A percentile compares a stretch with the other conserved stretches of the same genome.
Conservation (phyloP, 2,113 vertebrate species). For the Phaetusa simplex region DNA sequence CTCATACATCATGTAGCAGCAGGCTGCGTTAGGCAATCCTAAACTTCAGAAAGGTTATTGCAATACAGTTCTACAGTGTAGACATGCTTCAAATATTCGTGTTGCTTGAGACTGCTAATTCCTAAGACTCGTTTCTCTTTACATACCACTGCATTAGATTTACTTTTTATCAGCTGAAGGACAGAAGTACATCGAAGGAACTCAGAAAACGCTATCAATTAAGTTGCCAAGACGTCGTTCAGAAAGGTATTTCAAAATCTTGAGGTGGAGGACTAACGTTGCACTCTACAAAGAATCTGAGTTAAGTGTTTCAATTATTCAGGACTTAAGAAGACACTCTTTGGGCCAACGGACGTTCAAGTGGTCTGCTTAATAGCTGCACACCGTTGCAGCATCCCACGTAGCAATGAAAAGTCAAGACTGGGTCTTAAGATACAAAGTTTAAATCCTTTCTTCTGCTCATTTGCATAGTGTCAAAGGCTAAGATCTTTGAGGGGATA, state of each 20-base stretch:
- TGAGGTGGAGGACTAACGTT: background rate
- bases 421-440: background rate
- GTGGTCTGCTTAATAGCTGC: background rate
- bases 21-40: background rate
- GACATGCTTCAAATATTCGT: background rate
- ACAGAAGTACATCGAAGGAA: background rate
- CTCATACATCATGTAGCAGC: background rate
- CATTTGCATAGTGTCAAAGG: background rate
- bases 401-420: background rate
- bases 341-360: fast-evolving
- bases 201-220: background rate
- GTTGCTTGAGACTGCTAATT: background rate
- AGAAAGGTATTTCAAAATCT: background rate
- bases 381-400: background rate
- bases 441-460: background rate
- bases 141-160: background rate
- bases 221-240: background rate
- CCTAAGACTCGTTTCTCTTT: background rate
- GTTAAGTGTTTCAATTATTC: background rate
- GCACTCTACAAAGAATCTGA: background rate
- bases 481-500: background rate
- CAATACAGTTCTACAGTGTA: background rate
- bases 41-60: background rate
- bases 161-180: background rate
- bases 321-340: background rate